Evolutionary conservation across 2,797 vertebrate genomes (phyloP), one percentile per base, ranked within the genome.

Genomic region (Neoniphon sammara): DNA sequence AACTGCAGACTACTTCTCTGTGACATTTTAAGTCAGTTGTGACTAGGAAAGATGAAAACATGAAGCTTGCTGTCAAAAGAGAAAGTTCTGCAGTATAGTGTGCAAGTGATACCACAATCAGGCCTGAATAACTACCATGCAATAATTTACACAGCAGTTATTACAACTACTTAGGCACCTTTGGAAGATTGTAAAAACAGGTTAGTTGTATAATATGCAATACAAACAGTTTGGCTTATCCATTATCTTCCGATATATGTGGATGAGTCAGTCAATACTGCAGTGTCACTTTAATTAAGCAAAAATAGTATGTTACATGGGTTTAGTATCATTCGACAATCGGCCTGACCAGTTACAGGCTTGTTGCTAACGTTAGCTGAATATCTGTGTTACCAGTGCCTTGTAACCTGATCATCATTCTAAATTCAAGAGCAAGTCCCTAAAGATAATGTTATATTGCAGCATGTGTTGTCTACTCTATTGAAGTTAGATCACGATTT

Each of bases 401-500:
- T 36, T n/a, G 71, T 74, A 81, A 80, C 77, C 64, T 72, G 12
- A 34, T 31, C 2, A 68, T 58, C 58, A 1, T 47, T 42, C 7
- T 21, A 63, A 31, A 56, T 66, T 70, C 17, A 27, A 2, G 11
- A 65, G 20, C 59, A 61, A 52, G 34, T 46, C 44, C 47, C 58
- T 3, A 18, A 63, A 25, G 66, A 23, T 31, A 64, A n/a, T 2
- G 50, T 25, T 56, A 5, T 12, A 20, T 20, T 75, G 54, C 78
- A 73, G 18, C 53, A 9, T 58, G 66, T 44, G 54, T n/a, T 42
- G 50, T 69, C 59, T 72, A 21, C 80, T 59, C 81, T 78, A 27
- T 85, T 39, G 85, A 91, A 93, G 82, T 89, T 85, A 27, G 67
- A 89, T 87, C 71, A 87, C 76, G 82, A 83, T 80, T 4, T 68